Base-by-base conservation (phyloP, 2,888 invertebrate genomes). In the Oegoconia quadripuncta region DNA sequence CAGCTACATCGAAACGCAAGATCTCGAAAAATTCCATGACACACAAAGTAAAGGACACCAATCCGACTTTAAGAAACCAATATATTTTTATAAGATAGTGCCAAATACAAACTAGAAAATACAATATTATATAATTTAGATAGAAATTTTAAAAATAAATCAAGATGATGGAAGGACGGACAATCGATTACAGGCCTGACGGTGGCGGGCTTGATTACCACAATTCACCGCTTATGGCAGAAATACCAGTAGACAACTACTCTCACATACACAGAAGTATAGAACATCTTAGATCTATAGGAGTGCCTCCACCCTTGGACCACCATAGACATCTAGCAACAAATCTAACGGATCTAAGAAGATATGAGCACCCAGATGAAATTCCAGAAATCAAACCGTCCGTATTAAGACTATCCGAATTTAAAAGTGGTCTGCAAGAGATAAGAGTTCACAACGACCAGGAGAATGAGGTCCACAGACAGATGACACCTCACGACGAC, bases 151-250 rank as follows among this genome's bases (percentile, higher is more conserved):
- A 57, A 54, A 49, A 44, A 44, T 37, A 58, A 56, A 55, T 59
- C 71, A 83, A 82, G 71, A 87, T 87, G 86, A 88, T 88, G 88
- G 88, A 88, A 80, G 88, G 88, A 59, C 66, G 88, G 63, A 88
- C 88, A 29, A 87, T 88, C 50, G 89, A 89, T 54, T 89, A 88
- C 56, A 72, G 88, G 59, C 81, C 88, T 26, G 88, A 88, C 44
- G 90, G 91, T 59, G 91, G 90, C 40, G 91, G 91, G 23, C 78
- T 91, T 44, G 91, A 91, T 60, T 91, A 91, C 68, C 91, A 91
- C 67, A 91, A 91, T 62, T 91, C 91, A 9, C 91, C 91, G 6
- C 64, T 91, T 9, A 91, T 91, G 86, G 91, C 91, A 1, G 91
- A 91, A 74, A 91, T 91, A 64, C 91, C 91, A 23, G 73, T 91